phyloP scores from a whole-genome alignment of 2,888 invertebrate genomes.

The Dromius quadrimaculatus region DNA sequence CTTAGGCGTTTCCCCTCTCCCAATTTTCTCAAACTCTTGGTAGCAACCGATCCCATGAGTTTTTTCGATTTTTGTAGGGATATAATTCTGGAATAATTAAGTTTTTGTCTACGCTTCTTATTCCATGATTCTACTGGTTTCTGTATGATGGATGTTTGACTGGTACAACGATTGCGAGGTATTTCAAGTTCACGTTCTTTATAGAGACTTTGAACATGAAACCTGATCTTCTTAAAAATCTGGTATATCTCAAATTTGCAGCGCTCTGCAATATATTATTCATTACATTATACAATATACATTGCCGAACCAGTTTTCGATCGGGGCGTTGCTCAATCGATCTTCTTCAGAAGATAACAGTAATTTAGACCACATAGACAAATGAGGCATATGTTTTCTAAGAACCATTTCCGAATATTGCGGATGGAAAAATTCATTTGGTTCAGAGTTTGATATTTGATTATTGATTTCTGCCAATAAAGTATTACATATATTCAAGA shows the following conservation, averaged over 20 bases:
- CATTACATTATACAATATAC: no score
- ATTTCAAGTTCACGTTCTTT: neutral
- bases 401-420: neutral
- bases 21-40: no score
- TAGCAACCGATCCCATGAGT: neutral
- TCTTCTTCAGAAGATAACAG: neutral
- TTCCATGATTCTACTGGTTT: neutral
- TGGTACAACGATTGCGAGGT: neutral
- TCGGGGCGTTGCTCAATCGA: neutral
- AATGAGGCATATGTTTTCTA: neutral
- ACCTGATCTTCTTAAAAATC: neutral
- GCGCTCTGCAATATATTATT: neutral
- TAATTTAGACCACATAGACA: neutral
- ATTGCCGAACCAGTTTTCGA: slow-evolving; percentile 7
- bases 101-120: neutral
- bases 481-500: neutral
- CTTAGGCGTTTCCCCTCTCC: no score
- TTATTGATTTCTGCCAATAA: neutral
- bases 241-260: neutral
- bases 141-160: no score
- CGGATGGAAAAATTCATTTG: neutral
- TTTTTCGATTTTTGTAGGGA: neutral
- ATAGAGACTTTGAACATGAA: neutral
- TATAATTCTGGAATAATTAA: neutral
- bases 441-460: neutral